Percentiles rank a stretch among this genome's conserved stretches.
phyloP scores from a whole-genome alignment of 2,113 vertebrate genomes.

The Dermatemys mawii region DNA sequence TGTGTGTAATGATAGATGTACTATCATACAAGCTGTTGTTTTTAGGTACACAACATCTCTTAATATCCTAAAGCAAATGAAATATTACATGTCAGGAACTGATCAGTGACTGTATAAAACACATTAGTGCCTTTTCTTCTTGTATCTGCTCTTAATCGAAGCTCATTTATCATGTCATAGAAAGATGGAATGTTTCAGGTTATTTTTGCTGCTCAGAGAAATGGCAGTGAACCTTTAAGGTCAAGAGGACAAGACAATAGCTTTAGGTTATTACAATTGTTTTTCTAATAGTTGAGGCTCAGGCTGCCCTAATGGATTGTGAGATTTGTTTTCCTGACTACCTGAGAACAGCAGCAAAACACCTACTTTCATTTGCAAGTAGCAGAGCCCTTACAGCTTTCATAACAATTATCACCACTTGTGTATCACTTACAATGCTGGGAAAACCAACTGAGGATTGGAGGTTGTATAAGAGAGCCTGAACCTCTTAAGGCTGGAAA shows the following conservation, averaged over 20 bases:
- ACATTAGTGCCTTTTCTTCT: slow-evolving; percentile 78
- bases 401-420: background rate
- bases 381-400: fast-evolving
- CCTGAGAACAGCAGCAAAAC: background rate
- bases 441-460: background rate
- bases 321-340: background rate
- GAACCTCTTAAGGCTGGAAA: background rate
- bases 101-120: slow-evolving; percentile 80
- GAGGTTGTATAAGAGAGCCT: background rate
- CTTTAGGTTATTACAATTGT: slow-evolving; percentile 70
- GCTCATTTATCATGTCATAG: slow-evolving; percentile 73
- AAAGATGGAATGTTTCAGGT: slow-evolving; percentile 71
- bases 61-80: slow-evolving; percentile 77
- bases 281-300: slow-evolving; percentile 31
- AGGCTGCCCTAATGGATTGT: background rate
- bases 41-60: slow-evolving; percentile 74
- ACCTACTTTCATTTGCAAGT: background rate
- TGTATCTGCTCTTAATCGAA: slow-evolving; percentile 76
- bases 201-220: slow-evolving; percentile 68
- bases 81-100: slow-evolving; percentile 79
- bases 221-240: slow-evolving; percentile 66
- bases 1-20: slow-evolving; percentile 73
- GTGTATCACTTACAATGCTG: background rate
- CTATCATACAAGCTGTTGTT: slow-evolving; percentile 72
- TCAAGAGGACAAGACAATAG: slow-evolving; percentile 68